Evolutionary conservation across 2,888 invertebrate genomes (phyloP).

Genomic region (Rhingia campestris): DNA sequence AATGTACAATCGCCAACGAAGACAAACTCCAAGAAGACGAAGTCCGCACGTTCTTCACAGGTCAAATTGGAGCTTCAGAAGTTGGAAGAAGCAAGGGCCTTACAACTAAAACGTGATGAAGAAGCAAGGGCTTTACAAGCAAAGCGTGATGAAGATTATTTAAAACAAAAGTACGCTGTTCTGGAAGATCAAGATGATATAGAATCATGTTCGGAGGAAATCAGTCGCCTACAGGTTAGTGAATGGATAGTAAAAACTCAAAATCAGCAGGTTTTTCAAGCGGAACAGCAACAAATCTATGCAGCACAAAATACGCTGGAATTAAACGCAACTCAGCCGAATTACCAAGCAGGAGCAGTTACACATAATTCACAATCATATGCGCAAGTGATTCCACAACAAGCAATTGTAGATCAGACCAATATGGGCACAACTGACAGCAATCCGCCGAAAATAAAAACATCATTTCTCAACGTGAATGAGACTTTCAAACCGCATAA

Average conservation of each 20-base stretch:
- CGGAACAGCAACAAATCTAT: background rate
- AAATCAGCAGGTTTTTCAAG: background rate
- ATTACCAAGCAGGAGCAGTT: background rate
- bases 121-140: no score
- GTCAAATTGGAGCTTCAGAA: no score
- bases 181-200: background rate
- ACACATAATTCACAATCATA: no score
- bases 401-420: background rate
- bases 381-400: no score
- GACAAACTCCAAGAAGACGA: no score
- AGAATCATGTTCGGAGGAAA: background rate
- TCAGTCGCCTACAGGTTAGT: no score
- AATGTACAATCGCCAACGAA: no score
- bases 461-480: background rate
- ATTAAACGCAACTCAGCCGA: background rate
- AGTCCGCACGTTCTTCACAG: no score
- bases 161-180: background rate
- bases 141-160: background rate
- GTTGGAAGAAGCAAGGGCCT: no score
- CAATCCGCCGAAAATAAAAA: background rate
- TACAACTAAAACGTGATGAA: no score
- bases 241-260: background rate
- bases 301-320: background rate
- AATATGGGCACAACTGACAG: background rate
- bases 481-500: background rate